Evolutionary conservation across 2,797 vertebrate genomes (phyloP).

Genomic region (Hozukius guyotensis): DNA sequence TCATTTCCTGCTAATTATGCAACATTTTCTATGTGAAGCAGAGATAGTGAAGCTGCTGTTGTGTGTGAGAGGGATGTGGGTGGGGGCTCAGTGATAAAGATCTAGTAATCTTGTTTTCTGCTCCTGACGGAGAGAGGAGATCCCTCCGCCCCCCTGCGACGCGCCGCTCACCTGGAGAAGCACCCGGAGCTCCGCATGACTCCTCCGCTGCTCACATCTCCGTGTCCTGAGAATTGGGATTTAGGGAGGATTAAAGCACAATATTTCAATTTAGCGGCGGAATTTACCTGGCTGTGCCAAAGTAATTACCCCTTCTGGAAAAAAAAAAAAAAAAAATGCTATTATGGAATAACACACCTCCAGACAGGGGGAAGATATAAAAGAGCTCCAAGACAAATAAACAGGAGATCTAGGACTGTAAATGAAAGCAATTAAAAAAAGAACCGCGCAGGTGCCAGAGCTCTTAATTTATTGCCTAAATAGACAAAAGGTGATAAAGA

Average conservation of each 20-base stretch:
- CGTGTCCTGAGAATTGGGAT: conserved; percentile 64
- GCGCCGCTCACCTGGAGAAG: conserved; percentile 75
- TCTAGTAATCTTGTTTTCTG: conserved; percentile 76
- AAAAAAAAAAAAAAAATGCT: conserved; percentile 69
- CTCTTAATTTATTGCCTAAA: conserved; percentile 38
- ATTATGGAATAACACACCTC: conserved; percentile 62
- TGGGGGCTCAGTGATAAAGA: conserved; percentile 25
- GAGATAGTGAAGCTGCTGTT: conserved; percentile 39
- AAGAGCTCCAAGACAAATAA: conserved; percentile 58
- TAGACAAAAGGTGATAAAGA: conserved; percentile 30
- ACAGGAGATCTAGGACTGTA: conserved; percentile 39
- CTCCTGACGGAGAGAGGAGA: conserved; percentile 63
- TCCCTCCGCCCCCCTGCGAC: conserved; percentile 56
- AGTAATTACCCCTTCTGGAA: conserved; percentile 68
- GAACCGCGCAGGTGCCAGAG: conserved; percentile 29
- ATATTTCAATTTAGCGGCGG: conserved; percentile 73
- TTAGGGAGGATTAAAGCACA: conserved; percentile 72
- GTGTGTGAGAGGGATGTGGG: not conserved
- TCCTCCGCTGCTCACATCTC: conserved; percentile 50
- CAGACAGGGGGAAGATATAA: conserved; percentile 35
- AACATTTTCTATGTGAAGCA: conserved; percentile 36
- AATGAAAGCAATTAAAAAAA: conserved; percentile 61
- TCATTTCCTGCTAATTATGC: conserved; percentile 59
- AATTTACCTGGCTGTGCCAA: conserved; percentile 70
- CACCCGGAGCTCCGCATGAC: conserved; percentile 60